phyloP scores from a whole-genome alignment of 2,888 invertebrate genomes.

The Heliconius ismenius region DNA sequence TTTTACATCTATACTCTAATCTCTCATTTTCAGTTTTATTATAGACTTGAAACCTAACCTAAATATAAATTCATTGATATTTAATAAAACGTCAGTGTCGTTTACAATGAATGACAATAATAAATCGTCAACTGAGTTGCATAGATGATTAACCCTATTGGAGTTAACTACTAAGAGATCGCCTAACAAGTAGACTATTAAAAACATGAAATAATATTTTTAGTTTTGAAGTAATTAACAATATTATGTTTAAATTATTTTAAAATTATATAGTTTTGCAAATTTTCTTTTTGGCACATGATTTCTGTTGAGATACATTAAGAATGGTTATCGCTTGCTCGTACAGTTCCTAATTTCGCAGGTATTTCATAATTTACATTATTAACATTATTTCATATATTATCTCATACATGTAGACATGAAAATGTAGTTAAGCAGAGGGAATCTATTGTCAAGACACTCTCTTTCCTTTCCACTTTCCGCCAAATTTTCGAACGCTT shows the following conservation, averaged over 20 bases:
- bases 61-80: neutral
- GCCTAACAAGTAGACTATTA: neutral
- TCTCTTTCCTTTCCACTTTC: no score
- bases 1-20: neutral
- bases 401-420: no score
- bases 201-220: neutral
- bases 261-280: no score
- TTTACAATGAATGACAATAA: slow-evolving; percentile 1
- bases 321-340: no score
- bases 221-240: neutral
- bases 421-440: no score
- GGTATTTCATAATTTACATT: no score
- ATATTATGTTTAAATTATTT: neutral
- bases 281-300: no score
- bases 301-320: no score
- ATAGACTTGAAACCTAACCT: neutral
- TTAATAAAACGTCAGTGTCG: neutral
- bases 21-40: neutral
- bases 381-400: no score
- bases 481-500: no score
- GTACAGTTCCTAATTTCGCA: no score
- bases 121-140: neutral
- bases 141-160: neutral
- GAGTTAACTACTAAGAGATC: neutral
- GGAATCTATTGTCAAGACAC: no score